Percentiles rank a stretch among this genome's conserved stretches.
phyloP scores from a whole-genome alignment of 2,888 invertebrate genomes.

The Cosmia trapezina region DNA sequence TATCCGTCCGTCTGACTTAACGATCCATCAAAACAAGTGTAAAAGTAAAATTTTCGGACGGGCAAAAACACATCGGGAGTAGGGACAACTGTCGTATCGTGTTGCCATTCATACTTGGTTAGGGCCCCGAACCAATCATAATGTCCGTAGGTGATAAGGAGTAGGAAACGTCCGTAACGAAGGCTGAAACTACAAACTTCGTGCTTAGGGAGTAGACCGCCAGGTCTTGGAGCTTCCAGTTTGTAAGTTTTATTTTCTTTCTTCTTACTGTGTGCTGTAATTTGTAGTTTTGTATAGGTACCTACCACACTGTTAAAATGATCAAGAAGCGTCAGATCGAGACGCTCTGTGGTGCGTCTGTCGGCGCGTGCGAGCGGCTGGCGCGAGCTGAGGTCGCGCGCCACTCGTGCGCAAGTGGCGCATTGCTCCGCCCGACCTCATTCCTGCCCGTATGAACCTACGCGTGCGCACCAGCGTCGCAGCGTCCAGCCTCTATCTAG shows the following conservation, averaged over 20 bases:
- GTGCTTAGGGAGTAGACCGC: no score
- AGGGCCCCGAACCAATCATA: no score
- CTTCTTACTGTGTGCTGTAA: background rate
- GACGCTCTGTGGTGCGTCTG: background rate
- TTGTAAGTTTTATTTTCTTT: background rate
- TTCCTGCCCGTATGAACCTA: background rate
- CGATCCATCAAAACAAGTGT: no score
- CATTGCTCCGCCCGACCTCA: constrained; percentile 52
- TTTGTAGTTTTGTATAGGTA: background rate
- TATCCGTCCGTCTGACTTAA: no score
- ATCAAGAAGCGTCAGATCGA: background rate
- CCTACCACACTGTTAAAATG: no score
- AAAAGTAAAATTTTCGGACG: no score
- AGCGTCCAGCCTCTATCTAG: background rate
- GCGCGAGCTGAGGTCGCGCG: constrained; percentile 30
- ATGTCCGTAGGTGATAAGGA: no score
- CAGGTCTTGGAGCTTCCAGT: background rate
- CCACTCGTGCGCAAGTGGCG: constrained; percentile 30
- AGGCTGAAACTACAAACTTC: no score
- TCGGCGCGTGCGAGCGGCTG: background rate
- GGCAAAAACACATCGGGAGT: no score
- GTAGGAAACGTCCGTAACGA: no score
- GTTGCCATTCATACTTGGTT: no score
- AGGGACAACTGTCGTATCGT: no score
- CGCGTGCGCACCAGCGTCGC: background rate